Percentiles rank a stretch among this genome's conserved stretches.
Evolutionary conservation across 1,140 invertebrate species (phyloP).

Genomic region (Apis laboriosa): DNA sequence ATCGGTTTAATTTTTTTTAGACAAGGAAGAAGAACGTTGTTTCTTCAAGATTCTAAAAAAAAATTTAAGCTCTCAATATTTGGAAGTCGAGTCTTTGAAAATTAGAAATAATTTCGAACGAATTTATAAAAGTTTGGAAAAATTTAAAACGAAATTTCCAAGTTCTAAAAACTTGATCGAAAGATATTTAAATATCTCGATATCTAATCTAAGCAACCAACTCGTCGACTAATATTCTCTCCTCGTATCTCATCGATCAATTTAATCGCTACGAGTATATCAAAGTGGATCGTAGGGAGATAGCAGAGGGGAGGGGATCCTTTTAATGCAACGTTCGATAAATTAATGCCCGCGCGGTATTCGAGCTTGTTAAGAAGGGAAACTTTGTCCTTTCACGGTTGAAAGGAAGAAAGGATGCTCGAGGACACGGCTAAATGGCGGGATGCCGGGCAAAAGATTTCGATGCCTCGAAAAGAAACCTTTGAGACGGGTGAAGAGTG

Average conservation of each 20-base stretch:
- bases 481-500: not conserved
- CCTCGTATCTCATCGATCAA: not conserved
- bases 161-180: no score
- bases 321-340: conserved; percentile 3
- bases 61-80: no score
- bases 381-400: conserved; percentile 37
- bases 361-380: conserved; percentile 8
- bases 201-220: no score
- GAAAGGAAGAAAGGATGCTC: conserved; percentile 31
- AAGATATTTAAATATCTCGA: not conserved
- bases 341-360: conserved; percentile 5
- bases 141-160: no score
- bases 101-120: no score
- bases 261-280: not conserved
- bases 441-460: conserved; percentile 37
- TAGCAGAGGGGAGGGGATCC: not conserved
- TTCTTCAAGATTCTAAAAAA: no score
- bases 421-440: conserved; percentile 24
- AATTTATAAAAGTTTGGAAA: no score
- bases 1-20: no score
- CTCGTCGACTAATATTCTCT: not conserved
- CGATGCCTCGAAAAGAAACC: not conserved
- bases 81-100: no score
- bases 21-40: no score
- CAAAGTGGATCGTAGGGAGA: not conserved